Evolutionary conservation across 2,797 vertebrate species (phyloP).

Genomic region (Semaprochilodus insignis): DNA sequence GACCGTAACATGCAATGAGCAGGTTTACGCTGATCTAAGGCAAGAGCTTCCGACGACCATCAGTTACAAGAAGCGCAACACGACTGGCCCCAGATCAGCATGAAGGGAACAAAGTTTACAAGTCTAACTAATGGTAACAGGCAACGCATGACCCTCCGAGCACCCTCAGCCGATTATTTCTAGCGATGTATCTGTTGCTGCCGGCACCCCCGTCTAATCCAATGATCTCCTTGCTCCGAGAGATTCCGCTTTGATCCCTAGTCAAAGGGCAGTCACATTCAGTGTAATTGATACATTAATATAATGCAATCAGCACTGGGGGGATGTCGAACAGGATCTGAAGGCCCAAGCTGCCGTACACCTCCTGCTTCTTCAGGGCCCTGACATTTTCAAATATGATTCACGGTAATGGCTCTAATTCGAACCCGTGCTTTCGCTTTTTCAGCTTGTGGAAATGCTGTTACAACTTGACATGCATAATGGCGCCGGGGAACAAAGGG

Average conservation of each 20-base stretch:
- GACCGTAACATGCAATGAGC: background rate
- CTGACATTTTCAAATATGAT: slow-evolving; percentile 62
- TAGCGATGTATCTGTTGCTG: slow-evolving; percentile 53
- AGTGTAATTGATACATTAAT: slow-evolving; percentile 63
- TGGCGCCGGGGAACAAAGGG: slow-evolving; percentile 47
- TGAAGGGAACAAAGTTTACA: background rate
- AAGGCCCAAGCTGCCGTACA: slow-evolving; percentile 34
- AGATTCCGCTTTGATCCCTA: slow-evolving; percentile 55
- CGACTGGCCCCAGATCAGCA: slow-evolving; percentile 17
- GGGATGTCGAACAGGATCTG: slow-evolving; percentile 35
- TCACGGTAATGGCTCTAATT: slow-evolving; percentile 57
- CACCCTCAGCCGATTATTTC: slow-evolving; percentile 34
- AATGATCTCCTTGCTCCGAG: slow-evolving; percentile 46
- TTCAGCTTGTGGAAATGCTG: slow-evolving; percentile 53
- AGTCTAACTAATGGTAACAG: background rate
- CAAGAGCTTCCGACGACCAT: background rate
- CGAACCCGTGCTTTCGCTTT: slow-evolving; percentile 52
- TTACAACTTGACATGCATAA: slow-evolving; percentile 54
- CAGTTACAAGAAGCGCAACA: background rate
- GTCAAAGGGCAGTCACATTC: slow-evolving; percentile 61
- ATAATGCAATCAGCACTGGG: slow-evolving; percentile 58
- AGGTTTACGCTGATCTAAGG: background rate
- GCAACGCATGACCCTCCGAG: slow-evolving; percentile 25
- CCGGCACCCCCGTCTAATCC: slow-evolving; percentile 54
- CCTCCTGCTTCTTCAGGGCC: slow-evolving; percentile 35